Evolutionary conservation across 2,888 invertebrate genomes (phyloP).

Genomic region (Dynastes hyllus): DNA sequence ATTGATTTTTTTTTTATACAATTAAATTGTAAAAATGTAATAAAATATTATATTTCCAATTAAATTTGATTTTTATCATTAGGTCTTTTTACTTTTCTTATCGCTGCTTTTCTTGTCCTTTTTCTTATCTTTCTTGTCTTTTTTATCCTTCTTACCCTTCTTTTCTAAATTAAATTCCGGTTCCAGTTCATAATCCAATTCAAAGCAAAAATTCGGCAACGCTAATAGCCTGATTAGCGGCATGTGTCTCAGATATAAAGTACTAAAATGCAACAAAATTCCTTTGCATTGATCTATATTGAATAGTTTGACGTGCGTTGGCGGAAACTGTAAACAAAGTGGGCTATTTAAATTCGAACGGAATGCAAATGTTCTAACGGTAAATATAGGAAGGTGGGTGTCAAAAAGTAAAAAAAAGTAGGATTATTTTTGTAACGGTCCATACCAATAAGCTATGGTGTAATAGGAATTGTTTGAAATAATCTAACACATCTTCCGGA

Average conservation of each 20-base stretch:
- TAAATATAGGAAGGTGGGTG: background rate
- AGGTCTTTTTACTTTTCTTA: conserved; percentile 57
- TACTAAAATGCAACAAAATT: conserved; percentile 66
- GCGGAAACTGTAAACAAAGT: conserved; percentile 64
- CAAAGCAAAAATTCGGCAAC: conserved; percentile 67
- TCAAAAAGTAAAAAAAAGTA: background rate
- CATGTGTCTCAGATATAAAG: conserved; percentile 66
- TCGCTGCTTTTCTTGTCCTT: conserved; percentile 53
- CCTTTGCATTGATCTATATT: conserved; percentile 63
- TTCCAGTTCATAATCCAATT: conserved; percentile 62
- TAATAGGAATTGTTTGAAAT: conserved; percentile 66
- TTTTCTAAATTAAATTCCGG: conserved; percentile 50
- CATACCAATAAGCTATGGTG: conserved; percentile 66
- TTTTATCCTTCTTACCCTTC: conserved; percentile 54
- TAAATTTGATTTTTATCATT: conserved; percentile 23
- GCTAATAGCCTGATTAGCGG: conserved; percentile 66
- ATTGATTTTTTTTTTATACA: too few relatives aligned
- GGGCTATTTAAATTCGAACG: conserved; percentile 14
- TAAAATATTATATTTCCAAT: too few relatives aligned
- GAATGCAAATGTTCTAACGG: background rate
- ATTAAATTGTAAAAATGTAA: too few relatives aligned
- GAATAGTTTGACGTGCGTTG: conserved; percentile 65
- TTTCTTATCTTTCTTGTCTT: conserved; percentile 51
- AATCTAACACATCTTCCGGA: conserved; percentile 66
- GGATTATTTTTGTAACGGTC: conserved; percentile 20